These are phyloP conservation scores for Sycobia sp. DNA, from an alignment of 1,140 invertebrate genomes.

Conservation along the genomic window DNA sequence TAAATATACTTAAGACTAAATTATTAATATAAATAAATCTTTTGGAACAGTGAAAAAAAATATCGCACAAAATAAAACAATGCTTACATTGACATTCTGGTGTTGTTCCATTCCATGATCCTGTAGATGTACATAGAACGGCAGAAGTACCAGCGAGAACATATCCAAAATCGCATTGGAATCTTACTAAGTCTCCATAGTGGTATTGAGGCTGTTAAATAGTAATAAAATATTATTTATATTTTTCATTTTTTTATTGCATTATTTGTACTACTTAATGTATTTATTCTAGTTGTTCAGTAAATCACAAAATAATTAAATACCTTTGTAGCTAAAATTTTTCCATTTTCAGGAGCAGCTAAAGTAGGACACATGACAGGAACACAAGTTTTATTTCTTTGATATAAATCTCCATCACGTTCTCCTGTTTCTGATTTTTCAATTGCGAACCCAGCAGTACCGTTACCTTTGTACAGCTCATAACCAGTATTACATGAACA, in stretches of 20 bases:
- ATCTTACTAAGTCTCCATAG: conserved; percentile 88
- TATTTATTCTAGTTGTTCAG: not conserved
- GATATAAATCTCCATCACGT: conserved; percentile 85
- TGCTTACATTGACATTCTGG: conserved; percentile 89
- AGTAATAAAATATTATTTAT: not conserved
- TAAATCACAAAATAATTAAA: not conserved
- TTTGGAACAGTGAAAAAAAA: not conserved
- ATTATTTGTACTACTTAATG: not conserved
- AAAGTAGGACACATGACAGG: conserved; percentile 86
- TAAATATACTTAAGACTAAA: not conserved
- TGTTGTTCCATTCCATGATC: conserved; percentile 90
- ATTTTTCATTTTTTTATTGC: not conserved
- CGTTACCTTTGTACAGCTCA: conserved; percentile 87
- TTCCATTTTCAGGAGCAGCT: conserved; percentile 85
- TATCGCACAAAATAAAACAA: no score
- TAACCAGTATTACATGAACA: conserved; percentile 93
- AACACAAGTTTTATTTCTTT: conserved; percentile 94
- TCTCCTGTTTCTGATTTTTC: conserved; percentile 83
- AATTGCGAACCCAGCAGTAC: conserved; percentile 87
- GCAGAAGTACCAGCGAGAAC: conserved; percentile 84
- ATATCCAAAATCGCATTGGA: conserved; percentile 95
- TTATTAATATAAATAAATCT: no score
- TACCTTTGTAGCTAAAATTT: conserved; percentile 80
- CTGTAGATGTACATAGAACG: conserved; percentile 86
- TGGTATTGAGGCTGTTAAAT: conserved; percentile 71